Conservation (phyloP, 2,113 vertebrate species). For the Nibea albiflora region DNA sequence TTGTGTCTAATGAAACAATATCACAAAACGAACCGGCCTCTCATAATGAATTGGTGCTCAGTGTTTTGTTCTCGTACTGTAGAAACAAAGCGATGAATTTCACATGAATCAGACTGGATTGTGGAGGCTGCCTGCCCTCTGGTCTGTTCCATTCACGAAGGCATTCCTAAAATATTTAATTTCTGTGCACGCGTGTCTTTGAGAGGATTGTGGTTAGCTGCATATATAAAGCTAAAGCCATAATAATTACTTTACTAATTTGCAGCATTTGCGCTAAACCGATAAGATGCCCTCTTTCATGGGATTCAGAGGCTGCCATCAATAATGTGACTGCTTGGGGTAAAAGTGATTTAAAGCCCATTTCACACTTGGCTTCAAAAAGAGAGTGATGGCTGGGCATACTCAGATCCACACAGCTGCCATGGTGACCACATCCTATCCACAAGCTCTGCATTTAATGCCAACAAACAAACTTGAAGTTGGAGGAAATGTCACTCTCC, state of each 20-base stretch:
- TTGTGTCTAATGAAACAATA: constrained; percentile 50
- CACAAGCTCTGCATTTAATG: constrained; percentile 47
- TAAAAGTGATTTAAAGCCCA: constrained; percentile 79
- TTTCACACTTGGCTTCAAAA: constrained; percentile 81
- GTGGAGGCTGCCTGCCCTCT: constrained; percentile 62
- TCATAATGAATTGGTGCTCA: constrained; percentile 31
- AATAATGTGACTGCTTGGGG: constrained; percentile 69
- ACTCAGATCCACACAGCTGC: constrained; percentile 59
- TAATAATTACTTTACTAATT: constrained; percentile 79
- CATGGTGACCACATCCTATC: constrained; percentile 52
- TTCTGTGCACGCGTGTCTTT: constrained; percentile 54
- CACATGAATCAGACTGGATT: constrained; percentile 33
- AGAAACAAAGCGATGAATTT: constrained; percentile 52
- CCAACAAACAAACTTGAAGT: constrained; percentile 52
- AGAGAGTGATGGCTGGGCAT: constrained; percentile 58
- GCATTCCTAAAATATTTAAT: constrained; percentile 62
- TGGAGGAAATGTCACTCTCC: constrained; percentile 31
- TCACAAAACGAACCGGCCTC: constrained; percentile 27
- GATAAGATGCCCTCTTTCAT: constrained; percentile 73
- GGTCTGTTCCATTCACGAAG: constrained; percentile 45
- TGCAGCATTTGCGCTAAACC: constrained; percentile 70
- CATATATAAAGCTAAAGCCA: constrained; percentile 66
- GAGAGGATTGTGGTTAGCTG: constrained; percentile 62
- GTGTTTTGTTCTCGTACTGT: constrained; percentile 27
- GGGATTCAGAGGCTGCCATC: constrained; percentile 68